These are phyloP conservation scores for Poliocrania exsul DNA, from an alignment of 2,797 vertebrate species.

Conservation along the genomic window DNA sequence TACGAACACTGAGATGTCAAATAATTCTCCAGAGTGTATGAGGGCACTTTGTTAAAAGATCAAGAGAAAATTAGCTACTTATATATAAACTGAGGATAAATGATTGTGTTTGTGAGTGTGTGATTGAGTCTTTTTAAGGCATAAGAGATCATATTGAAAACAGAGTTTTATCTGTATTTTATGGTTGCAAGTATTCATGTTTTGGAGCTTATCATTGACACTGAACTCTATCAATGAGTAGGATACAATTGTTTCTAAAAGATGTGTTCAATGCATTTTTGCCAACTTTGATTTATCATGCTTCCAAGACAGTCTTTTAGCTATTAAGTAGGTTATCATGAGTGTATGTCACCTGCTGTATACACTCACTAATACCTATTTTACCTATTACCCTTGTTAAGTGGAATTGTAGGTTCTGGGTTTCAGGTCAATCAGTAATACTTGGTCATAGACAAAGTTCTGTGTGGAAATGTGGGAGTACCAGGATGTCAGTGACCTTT, in stretches of 20 bases:
- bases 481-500: neutral
- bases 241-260: neutral
- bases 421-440: neutral
- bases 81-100: neutral
- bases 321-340: neutral
- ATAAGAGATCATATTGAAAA: neutral
- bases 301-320: neutral
- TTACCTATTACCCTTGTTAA: neutral
- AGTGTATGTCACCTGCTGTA: neutral
- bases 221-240: neutral
- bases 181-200: neutral
- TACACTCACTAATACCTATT: neutral
- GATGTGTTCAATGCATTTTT: neutral
- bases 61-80: conserved; percentile 36
- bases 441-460: neutral
- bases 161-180: neutral
- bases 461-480: neutral
- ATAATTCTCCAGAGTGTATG: conserved; percentile 72
- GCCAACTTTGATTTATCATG: neutral
- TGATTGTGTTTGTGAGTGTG: neutral
- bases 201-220: neutral
- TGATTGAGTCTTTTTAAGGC: neutral
- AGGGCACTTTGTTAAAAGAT: conserved; percentile 61
- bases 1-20: conserved; percentile 81
- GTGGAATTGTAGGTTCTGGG: neutral